phyloP scores from a whole-genome alignment of 2,113 vertebrate genomes.

The Syngnathus typhle region DNA sequence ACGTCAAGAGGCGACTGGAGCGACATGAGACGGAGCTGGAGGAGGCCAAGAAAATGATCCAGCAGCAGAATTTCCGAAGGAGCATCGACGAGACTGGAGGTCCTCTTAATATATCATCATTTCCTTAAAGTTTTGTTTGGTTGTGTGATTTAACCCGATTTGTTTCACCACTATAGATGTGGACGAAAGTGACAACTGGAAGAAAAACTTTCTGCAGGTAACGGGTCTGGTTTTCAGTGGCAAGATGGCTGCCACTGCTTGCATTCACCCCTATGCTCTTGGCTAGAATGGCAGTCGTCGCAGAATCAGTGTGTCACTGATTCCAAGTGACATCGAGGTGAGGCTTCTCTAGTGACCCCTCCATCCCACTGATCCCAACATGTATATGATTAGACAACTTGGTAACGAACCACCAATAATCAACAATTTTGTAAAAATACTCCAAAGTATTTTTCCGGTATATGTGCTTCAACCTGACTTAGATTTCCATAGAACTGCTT shows the following conservation, averaged over 20 bases:
- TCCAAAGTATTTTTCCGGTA: too few species aligned
- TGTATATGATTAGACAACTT: too few species aligned
- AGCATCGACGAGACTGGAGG: conserved; percentile 54
- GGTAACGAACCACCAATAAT: too few species aligned
- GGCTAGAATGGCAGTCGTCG: conserved; percentile 60
- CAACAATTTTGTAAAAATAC: too few species aligned
- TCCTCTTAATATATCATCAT: conserved; percentile 38
- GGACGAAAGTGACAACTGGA: conserved; percentile 61
- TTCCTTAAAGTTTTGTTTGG: not conserved
- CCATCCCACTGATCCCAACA: too few species aligned
- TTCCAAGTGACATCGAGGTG: conserved; percentile 67
- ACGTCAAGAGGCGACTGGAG: conserved; percentile 68
- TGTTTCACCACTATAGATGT: conserved; percentile 55
- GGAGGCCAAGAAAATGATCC: conserved; percentile 69
- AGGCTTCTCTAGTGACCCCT: not conserved
- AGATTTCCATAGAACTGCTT: too few species aligned
- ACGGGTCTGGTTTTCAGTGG: not conserved
- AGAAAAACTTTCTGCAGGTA: conserved; percentile 66
- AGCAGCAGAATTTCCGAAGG: conserved; percentile 61
- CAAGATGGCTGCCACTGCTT: not conserved
- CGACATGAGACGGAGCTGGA: conserved; percentile 71
- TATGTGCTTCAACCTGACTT: too few species aligned
- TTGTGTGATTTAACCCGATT: not conserved
- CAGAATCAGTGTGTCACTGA: conserved; percentile 74
- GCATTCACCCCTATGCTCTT: not conserved